Percentiles rank a stretch among this genome's conserved stretches.
These are phyloP conservation scores for Pleuronectes platessa DNA, from an alignment of 2,113 vertebrate species.

Conservation along the genomic window DNA sequence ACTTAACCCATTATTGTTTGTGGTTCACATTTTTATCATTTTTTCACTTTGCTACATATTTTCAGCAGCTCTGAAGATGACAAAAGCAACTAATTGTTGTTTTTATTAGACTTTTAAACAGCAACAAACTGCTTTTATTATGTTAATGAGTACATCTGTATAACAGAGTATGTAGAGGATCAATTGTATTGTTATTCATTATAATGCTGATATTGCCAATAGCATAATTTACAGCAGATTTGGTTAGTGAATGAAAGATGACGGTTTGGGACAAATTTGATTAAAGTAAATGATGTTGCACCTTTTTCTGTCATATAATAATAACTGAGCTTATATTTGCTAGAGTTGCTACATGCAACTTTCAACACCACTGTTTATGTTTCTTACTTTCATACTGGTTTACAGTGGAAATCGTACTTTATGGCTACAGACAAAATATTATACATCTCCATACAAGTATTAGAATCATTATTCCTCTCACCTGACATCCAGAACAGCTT, in stretches of 20 bases:
- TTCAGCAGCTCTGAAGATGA: not conserved
- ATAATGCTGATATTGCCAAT: not conserved
- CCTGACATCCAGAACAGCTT: conserved; percentile 94
- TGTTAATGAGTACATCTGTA: too few species aligned
- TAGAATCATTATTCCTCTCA: conserved; percentile 53
- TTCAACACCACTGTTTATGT: not conserved
- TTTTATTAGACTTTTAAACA: not conserved
- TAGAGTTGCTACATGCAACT: not conserved
- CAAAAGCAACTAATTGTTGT: not conserved
- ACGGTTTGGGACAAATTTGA: too few species aligned
- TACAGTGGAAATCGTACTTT: not conserved
- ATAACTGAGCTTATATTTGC: not conserved
- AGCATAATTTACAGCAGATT: not conserved
- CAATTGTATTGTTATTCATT: too few species aligned
- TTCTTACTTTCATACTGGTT: not conserved
- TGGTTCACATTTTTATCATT: too few species aligned
- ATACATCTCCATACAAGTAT: conserved; percentile 5
- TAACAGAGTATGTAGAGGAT: too few species aligned
- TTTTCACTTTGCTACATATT: rapidly evolving
- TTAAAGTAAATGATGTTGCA: too few species aligned
- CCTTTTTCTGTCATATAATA: not conserved
- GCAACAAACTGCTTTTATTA: not conserved
- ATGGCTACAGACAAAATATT: not conserved
- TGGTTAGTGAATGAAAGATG: not conserved
- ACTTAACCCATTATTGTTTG: too few species aligned